Percentiles rank a stretch among this genome's conserved stretches.
Evolutionary conservation across 2,113 vertebrate species (phyloP).

Genomic region (Bos indicus): DNA sequence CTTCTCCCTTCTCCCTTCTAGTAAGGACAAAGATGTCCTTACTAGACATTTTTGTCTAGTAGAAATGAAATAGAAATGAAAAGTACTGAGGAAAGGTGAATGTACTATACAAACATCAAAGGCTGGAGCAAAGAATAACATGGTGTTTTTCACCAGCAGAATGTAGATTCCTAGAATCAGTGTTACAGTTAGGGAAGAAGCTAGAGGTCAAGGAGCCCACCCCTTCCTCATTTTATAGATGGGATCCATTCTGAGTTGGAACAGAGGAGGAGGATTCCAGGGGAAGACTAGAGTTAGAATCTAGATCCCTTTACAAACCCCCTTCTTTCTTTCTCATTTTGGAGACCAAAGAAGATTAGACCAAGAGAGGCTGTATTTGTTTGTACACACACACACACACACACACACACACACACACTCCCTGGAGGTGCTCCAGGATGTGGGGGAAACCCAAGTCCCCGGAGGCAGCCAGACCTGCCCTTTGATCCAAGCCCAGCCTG

Average conservation of each 20-base stretch:
- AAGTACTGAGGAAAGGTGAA: background rate
- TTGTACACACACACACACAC: background rate
- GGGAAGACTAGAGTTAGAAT: background rate
- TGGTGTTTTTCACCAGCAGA: background rate
- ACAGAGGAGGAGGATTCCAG: background rate
- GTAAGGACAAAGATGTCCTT: background rate
- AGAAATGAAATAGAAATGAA: background rate
- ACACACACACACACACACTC: too few relatives aligned
- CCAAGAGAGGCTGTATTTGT: background rate
- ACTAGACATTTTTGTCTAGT: background rate
- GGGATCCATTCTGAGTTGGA: background rate
- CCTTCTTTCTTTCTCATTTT: background rate
- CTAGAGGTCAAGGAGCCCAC: too few relatives aligned
- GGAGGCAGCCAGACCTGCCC: background rate
- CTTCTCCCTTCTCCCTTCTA: background rate
- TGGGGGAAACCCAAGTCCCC: background rate
- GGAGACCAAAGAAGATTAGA: background rate
- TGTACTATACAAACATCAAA: background rate
- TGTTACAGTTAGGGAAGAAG: background rate
- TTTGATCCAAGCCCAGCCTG: background rate
- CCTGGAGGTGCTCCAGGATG: background rate
- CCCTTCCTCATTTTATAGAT: background rate
- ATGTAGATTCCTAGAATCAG: background rate
- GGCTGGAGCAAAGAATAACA: background rate
- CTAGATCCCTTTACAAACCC: background rate